These are phyloP conservation scores for Papilio xuthus DNA, from an alignment of 1,140 invertebrate genomes.

Conservation along the genomic window DNA sequence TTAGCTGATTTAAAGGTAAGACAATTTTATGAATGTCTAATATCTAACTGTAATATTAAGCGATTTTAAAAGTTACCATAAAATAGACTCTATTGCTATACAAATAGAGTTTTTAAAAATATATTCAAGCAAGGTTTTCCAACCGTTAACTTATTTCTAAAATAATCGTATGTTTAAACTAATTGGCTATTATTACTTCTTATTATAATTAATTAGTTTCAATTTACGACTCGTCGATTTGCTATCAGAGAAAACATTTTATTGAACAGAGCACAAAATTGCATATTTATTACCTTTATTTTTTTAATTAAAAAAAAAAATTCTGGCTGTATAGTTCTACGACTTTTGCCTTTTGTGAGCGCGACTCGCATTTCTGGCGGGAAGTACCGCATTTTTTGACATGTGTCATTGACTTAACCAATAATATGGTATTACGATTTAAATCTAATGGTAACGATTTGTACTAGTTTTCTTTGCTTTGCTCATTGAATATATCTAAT, in stretches of 20 bases:
- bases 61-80: neutral
- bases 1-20: conserved; percentile 10
- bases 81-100: neutral
- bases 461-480: neutral
- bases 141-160: neutral
- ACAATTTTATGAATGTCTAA: neutral
- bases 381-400: neutral
- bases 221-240: neutral
- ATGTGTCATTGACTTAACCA: neutral
- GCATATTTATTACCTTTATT: neutral
- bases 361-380: neutral
- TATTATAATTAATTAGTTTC: neutral
- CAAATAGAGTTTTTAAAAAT: neutral
- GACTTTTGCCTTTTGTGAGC: conserved; percentile 38
- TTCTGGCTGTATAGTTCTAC: conserved; percentile 27
- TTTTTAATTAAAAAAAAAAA: neutral
- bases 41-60: neutral
- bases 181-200: neutral
- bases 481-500: neutral
- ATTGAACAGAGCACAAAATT: neutral
- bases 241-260: neutral
- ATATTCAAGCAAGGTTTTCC: neutral
- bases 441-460: neutral
- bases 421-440: neutral
- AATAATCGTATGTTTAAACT: neutral